A percentile compares a stretch with the other conserved stretches of the same genome.
Conservation (phyloP, 2,888 invertebrate genomes). For the Allygus modestus region DNA sequence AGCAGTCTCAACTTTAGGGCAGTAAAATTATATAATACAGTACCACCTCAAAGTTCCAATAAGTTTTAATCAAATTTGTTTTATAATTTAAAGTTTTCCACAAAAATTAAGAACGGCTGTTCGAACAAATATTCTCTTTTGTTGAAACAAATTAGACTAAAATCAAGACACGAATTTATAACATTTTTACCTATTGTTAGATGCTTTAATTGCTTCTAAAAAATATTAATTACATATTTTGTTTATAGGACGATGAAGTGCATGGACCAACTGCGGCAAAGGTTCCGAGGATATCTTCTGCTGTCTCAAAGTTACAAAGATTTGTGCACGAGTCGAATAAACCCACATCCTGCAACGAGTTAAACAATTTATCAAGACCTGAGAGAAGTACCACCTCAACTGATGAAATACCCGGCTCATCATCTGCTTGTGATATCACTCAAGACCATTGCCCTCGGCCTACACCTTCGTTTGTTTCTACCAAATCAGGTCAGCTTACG, state of each 20-base stretch:
- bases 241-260: background rate
- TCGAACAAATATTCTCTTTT: too few relatives aligned
- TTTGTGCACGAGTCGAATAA: background rate
- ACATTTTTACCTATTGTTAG: too few relatives aligned
- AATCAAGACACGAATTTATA: too few relatives aligned
- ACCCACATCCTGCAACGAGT: background rate
- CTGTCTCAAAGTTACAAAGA: background rate
- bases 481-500: conserved; percentile 14
- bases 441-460: background rate
- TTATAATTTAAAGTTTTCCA: too few relatives aligned
- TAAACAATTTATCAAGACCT: background rate
- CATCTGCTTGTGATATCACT: background rate
- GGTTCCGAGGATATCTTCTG: background rate
- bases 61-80: too few relatives aligned
- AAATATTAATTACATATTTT: background rate
- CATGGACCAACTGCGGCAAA: background rate
- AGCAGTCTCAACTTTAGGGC: too few relatives aligned
- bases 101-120: too few relatives aligned
- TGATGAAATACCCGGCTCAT: background rate
- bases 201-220: background rate
- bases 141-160: too few relatives aligned
- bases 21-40: too few relatives aligned
- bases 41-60: too few relatives aligned
- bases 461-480: background rate
- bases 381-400: conserved; percentile 18